Conservation (phyloP, 2,797 vertebrate genomes). For the Cheirogaleus major region DNA sequence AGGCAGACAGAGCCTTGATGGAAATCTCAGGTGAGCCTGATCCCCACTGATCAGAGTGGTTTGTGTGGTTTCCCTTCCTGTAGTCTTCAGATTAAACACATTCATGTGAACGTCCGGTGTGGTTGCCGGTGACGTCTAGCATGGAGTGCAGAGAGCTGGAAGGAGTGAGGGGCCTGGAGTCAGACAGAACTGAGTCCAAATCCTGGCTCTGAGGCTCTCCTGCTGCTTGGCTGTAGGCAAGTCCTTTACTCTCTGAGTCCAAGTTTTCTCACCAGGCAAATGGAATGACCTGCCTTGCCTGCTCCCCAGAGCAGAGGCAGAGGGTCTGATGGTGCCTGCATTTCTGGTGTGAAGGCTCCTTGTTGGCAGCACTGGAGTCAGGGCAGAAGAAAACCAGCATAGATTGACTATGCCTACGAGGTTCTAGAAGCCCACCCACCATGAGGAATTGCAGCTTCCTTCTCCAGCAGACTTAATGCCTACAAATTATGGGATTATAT, state of each 20-base stretch:
- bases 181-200: neutral
- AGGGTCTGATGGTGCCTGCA: neutral
- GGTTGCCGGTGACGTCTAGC: neutral
- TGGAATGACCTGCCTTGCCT: neutral
- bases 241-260: neutral
- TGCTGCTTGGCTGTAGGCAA: neutral
- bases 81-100: neutral
- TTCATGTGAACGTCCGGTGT: fast-evolving
- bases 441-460: neutral
- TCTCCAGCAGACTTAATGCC: neutral
- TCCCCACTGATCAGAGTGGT: neutral
- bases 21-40: neutral
- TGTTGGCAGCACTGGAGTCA: neutral
- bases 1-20: neutral
- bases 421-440: neutral
- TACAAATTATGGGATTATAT: neutral
- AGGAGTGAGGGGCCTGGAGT: neutral
- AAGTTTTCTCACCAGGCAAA: neutral
- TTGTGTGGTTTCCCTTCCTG: neutral
- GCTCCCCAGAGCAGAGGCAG: neutral
- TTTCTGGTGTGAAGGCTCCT: neutral
- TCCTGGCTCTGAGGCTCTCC: neutral
- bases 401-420: neutral
- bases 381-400: neutral
- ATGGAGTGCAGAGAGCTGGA: too few relatives aligned